Conservation (phyloP, 1,140 invertebrate species). For the Stegodyphus mimosarum region DNA sequence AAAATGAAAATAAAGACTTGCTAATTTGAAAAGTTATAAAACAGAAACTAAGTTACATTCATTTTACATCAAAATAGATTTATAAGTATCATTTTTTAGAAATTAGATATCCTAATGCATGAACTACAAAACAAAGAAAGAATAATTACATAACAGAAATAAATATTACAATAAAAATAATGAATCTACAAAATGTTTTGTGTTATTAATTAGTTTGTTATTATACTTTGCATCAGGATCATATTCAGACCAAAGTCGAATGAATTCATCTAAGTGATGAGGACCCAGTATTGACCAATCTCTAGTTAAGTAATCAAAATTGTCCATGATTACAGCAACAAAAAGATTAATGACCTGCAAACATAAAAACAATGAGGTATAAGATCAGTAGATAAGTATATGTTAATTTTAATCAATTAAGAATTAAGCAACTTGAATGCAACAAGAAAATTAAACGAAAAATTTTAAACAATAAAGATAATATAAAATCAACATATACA, state of each 20-base stretch:
- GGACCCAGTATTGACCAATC: conserved; percentile 99
- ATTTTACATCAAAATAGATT: too few relatives aligned
- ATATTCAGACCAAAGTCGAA: conserved; percentile 98
- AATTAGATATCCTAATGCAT: too few relatives aligned
- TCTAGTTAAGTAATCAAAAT: conserved; percentile 98
- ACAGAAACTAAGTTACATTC: too few relatives aligned
- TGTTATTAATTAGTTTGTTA: neutral
- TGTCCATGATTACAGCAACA: conserved; percentile 99
- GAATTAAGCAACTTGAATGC: too few relatives aligned
- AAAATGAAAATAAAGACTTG: too few relatives aligned
- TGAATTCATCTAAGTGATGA: conserved; percentile 99
- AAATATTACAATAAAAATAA: too few relatives aligned
- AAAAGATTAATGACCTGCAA: conserved; percentile 93
- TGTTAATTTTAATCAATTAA: conserved; percentile 91
- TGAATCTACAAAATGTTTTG: too few relatives aligned
- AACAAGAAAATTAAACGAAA: conserved; percentile 84
- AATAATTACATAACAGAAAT: too few relatives aligned
- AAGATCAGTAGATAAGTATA: conserved; percentile 87
- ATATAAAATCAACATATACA: neutral
- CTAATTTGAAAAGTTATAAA: too few relatives aligned
- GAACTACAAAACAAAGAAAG: too few relatives aligned
- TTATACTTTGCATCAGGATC: conserved; percentile 89
- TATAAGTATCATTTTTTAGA: too few relatives aligned
- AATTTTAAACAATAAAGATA: neutral
- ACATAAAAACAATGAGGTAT: neutral